Base-by-base conservation (phyloP, 37 sponge, comb jelly and placozoan genomes). In the Theonella swinhoei region DNA sequence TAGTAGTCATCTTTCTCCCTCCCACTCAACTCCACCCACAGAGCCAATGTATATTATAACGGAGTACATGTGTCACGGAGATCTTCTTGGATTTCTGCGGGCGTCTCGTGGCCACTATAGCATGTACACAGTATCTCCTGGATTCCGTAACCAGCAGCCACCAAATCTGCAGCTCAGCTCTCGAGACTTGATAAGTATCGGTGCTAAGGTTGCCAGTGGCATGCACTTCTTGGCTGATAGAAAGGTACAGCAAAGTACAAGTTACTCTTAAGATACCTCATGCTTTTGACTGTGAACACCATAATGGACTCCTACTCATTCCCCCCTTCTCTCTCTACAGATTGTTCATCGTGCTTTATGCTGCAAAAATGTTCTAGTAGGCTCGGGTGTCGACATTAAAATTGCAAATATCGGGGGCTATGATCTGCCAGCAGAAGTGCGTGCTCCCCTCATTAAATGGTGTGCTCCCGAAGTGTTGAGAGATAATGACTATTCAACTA, bases 31-130 rank as follows among this genome's bases (percentile, higher is more conserved):
- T 54, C 9, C 68, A 1, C 25, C 41, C 29, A 14, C 71, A 93
- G 93, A 58, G 2, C 88, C 86, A 4, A 22, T 84, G 40, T 78
- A 85, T 35, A 82, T 93, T 81, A 68, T 93, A 68, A 82, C 77
- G 78, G 89, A 88, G 62, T 93, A 88, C 75, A 88, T 93, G 89
- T 80, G 88, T 84, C 93, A 93, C 63, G 93, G 93, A 23, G 93
- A 93, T 62, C 87, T 93, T 17, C 70, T 93, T 63, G 93, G 93
- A 0, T 93, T 93, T 86, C 75, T 93, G 42, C 70, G 93, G 8
- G 47, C 86, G 4, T 80, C 86, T 11, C 42, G 93, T 3, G 86
- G 86, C 23, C 79, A 84, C 43, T 42, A 74, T 47, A 79, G 82
- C 30, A 85, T 88, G 87, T 88, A 83, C 76, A 77, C 78, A 17